A percentile compares a stretch with the other conserved stretches of the same genome.
These are phyloP conservation scores for Epinotia demarniana DNA, from an alignment of 2,888 invertebrate genomes.

Conservation along the genomic window DNA sequence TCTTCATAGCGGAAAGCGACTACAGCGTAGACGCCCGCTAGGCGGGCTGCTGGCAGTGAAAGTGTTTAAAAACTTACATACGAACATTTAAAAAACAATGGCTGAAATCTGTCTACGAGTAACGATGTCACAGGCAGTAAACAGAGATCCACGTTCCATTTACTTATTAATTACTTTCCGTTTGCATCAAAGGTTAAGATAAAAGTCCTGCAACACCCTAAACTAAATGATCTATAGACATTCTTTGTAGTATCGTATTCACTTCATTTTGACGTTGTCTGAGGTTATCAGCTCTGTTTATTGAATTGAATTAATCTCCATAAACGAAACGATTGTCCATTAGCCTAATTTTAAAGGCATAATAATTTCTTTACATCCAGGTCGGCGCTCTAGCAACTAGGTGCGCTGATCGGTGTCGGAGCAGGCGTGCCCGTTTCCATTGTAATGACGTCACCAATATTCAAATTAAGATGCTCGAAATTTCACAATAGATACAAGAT, in stretches of 20 bases:
- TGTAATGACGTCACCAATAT: conserved; percentile 23
- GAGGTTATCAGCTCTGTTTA: conserved; percentile 2
- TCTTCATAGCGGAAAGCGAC: too few relatives aligned
- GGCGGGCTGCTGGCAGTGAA: too few relatives aligned
- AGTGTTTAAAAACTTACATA: too few relatives aligned
- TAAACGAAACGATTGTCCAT: conserved; percentile 37
- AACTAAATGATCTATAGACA: not conserved
- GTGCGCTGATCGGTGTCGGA: conserved; percentile 32
- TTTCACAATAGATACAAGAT: conserved; percentile 4
- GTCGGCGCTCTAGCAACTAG: conserved; percentile 34
- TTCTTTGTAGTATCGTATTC: too few relatives aligned
- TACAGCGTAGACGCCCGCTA: too few relatives aligned
- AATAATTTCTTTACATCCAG: conserved; percentile 45
- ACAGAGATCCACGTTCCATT: too few relatives aligned
- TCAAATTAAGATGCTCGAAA: conserved; percentile 11
- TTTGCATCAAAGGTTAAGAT: too few relatives aligned
- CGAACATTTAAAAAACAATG: too few relatives aligned
- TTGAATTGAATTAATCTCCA: conserved; percentile 14
- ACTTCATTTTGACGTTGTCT: not conserved
- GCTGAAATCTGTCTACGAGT: too few relatives aligned
- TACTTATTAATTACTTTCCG: too few relatives aligned
- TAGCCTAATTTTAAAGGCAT: conserved; percentile 46
- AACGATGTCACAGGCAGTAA: too few relatives aligned
- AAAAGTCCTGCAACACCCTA: too few relatives aligned
- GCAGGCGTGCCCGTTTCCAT: conserved; percentile 24